Percentiles rank a stretch among this genome's conserved stretches.
Evolutionary conservation across 2,888 invertebrate species (phyloP).

Genomic region (Chaetogeoica ovagalla): DNA sequence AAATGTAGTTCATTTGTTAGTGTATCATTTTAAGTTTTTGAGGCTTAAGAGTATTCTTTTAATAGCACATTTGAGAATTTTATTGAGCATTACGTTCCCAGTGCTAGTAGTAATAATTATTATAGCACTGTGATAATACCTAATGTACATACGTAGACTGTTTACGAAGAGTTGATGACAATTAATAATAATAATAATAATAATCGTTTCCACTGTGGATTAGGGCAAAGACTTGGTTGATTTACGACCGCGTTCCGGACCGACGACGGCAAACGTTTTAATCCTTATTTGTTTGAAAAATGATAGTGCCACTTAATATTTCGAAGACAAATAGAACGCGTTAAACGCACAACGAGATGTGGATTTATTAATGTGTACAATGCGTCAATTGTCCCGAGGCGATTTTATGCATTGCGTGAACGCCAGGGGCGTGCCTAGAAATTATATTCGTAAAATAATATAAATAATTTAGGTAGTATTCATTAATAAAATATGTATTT

Average conservation of each 20-base stretch:
- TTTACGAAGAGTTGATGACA: neutral
- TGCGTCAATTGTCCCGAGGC: neutral
- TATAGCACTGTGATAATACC: too few species aligned
- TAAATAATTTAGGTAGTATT: too few species aligned
- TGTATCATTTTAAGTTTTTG: too few species aligned
- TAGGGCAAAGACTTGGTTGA: neutral
- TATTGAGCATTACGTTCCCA: too few species aligned
- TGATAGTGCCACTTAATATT: slow-evolving; percentile 14
- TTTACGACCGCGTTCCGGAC: neutral
- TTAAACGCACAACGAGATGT: neutral
- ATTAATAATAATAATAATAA: neutral
- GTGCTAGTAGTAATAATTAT: too few species aligned
- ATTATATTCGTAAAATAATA: too few species aligned
- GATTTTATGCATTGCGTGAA: neutral
- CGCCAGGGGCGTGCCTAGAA: too few species aligned
- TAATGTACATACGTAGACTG: too few species aligned
- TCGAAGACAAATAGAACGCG: slow-evolving; percentile 6
- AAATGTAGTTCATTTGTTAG: too few species aligned
- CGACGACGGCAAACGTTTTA: slow-evolving; percentile 10
- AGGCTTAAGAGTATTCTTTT: too few species aligned
- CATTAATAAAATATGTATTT: too few species aligned
- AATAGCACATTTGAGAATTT: too few species aligned
- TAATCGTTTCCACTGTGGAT: neutral
- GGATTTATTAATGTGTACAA: slow-evolving; percentile 16
- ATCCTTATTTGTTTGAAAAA: slow-evolving; percentile 25